Conservation (phyloP, 1,140 invertebrate species). For the Gonatopus flavifemur region DNA sequence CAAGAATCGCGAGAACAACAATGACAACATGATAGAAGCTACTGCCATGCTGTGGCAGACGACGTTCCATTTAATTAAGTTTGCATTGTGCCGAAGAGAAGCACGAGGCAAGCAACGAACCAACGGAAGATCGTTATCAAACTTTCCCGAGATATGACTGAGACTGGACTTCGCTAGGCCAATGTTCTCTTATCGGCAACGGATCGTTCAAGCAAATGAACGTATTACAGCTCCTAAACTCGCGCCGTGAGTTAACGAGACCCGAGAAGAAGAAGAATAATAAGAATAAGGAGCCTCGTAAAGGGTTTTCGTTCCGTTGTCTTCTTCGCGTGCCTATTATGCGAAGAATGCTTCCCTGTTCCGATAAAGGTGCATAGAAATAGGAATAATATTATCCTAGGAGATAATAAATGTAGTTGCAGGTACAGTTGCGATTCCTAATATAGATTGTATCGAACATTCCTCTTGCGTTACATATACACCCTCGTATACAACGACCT, state of each 20-base stretch:
- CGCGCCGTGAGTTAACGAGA: constrained; percentile 34
- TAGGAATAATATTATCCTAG: too few species aligned
- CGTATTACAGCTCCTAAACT: constrained; percentile 22
- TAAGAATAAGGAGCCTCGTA: neutral
- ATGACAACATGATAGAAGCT: neutral
- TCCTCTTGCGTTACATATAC: too few species aligned
- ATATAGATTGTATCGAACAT: too few species aligned
- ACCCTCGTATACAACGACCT: too few species aligned
- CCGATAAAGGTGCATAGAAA: neutral
- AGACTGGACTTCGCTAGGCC: constrained; percentile 20
- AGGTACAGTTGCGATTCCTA: too few species aligned
- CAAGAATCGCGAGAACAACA: constrained; percentile 2
- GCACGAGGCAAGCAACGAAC: too few species aligned
- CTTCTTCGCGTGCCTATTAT: neutral
- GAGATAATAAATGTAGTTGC: too few species aligned
- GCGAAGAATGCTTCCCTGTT: neutral
- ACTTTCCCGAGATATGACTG: constrained; percentile 38
- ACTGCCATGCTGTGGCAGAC: neutral
- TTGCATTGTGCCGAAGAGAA: constrained; percentile 41
- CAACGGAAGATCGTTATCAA: constrained; percentile 39
- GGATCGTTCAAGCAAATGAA: constrained; percentile 36
- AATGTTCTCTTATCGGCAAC: constrained; percentile 25
- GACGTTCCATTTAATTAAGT: constrained; percentile 47
- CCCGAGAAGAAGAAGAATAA: neutral
- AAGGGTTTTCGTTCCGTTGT: too few species aligned